Percentiles rank a stretch among this genome's conserved stretches.
phyloP scores from a whole-genome alignment of 2,797 vertebrate species.

The Onychomys arenicola region DNA sequence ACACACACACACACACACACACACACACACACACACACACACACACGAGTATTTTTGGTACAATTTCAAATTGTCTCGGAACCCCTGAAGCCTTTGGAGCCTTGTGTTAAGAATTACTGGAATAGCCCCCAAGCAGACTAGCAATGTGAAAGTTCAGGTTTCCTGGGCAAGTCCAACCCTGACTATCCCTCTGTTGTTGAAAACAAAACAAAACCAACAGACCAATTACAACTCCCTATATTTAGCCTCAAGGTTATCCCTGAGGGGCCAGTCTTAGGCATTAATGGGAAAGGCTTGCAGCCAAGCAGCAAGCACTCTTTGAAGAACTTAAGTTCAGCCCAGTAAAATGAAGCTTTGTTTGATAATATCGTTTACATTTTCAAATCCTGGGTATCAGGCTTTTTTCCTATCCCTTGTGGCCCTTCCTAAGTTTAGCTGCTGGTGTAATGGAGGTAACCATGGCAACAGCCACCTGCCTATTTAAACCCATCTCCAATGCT shows the following conservation, averaged over 20 bases:
- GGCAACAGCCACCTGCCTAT: slow-evolving; percentile 85
- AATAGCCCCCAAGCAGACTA: background rate
- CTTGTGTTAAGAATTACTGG: slow-evolving; percentile 29
- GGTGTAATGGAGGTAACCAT: slow-evolving; percentile 85
- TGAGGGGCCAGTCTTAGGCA: background rate
- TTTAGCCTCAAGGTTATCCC: slow-evolving; percentile 42
- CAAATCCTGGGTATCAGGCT: slow-evolving; percentile 81
- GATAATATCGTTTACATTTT: slow-evolving; percentile 80
- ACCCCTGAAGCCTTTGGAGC: background rate
- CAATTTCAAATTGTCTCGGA: background rate
- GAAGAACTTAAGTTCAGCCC: slow-evolving; percentile 61
- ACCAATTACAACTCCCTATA: slow-evolving; percentile 61
- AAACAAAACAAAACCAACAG: slow-evolving; percentile 65
- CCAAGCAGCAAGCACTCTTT: slow-evolving; percentile 51
- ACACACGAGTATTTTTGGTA: background rate
- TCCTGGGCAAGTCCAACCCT: slow-evolving; percentile 2
- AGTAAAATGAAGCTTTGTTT: slow-evolving; percentile 66
- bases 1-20: background rate
- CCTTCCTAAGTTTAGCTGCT: slow-evolving; percentile 84
- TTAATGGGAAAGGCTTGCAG: slow-evolving; percentile 22
- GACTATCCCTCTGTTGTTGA: slow-evolving; percentile 15
- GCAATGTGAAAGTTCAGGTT: slow-evolving; percentile 32
- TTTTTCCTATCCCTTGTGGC: slow-evolving; percentile 82
- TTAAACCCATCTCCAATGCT: slow-evolving; percentile 82
- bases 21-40: background rate